Evolutionary conservation across 2,113 vertebrate species (phyloP).

Genomic region (Psittacula cyanocephala): DNA sequence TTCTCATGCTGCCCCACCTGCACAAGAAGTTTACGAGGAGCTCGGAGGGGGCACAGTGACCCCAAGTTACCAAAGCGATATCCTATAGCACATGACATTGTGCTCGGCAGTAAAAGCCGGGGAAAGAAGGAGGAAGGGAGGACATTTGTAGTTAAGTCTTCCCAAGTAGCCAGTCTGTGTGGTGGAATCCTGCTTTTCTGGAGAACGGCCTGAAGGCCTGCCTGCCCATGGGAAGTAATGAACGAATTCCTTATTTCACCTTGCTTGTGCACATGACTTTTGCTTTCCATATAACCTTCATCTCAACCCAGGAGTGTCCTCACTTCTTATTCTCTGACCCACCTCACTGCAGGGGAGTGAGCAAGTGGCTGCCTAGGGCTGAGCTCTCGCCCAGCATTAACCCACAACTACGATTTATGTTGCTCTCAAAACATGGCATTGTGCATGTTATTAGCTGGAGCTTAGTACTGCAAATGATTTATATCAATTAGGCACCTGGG

Average conservation of each 20-base stretch:
- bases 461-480: background rate
- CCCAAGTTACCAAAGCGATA: background rate
- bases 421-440: background rate
- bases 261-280: background rate
- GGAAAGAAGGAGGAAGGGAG: background rate
- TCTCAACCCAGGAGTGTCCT: background rate
- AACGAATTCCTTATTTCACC: background rate
- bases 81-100: background rate
- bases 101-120: background rate
- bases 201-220: background rate
- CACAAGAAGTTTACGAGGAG: background rate
- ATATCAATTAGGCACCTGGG: background rate
- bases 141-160: background rate
- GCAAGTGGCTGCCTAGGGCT: background rate
- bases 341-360: fast-evolving
- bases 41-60: background rate
- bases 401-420: background rate
- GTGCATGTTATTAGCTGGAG: background rate
- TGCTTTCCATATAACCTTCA: background rate
- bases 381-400: background rate
- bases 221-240: background rate
- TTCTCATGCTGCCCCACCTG: background rate
- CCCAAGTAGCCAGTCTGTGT: background rate
- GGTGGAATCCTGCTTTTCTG: background rate
- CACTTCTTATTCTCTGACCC: background rate